A percentile compares a stretch with the other conserved stretches of the same genome.
phyloP scores from a whole-genome alignment of 1,140 invertebrate genomes.

The Bacillus rossius region DNA sequence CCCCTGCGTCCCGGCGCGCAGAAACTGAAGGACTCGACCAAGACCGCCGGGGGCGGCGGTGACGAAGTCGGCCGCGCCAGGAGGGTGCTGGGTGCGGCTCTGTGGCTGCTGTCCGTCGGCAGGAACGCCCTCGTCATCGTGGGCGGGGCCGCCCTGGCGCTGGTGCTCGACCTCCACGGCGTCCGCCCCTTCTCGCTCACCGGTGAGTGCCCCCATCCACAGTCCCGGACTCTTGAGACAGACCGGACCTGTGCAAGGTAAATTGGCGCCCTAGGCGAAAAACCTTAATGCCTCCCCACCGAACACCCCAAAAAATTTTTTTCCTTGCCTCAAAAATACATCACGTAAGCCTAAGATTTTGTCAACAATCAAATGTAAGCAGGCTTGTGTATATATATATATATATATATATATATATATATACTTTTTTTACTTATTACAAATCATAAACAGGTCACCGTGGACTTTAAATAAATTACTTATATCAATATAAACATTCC shows the following conservation, averaged over 20 bases:
- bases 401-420: not conserved
- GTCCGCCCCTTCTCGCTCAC: constrained; percentile 47
- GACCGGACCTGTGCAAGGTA: too few species aligned
- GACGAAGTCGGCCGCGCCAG: not conserved
- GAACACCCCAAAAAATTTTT: too few species aligned
- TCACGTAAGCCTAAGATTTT: too few species aligned
- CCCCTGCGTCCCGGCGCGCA: not conserved
- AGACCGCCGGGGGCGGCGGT: not conserved
- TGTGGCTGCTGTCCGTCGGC: constrained; percentile 45
- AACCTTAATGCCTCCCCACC: too few species aligned
- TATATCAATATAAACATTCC: too few species aligned
- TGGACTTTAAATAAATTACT: too few species aligned
- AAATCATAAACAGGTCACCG: too few species aligned
- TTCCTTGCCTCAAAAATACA: too few species aligned
- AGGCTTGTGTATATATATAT: not conserved
- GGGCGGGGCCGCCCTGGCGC: constrained; percentile 44
- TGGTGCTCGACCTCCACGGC: constrained; percentile 34
- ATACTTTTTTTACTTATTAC: too few species aligned
- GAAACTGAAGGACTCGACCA: constrained; percentile 3
- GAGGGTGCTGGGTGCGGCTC: constrained; percentile 36
- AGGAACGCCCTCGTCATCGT: constrained; percentile 54
- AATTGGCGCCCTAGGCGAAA: too few species aligned
- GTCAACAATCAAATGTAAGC: not conserved
- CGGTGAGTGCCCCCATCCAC: constrained; percentile 26
- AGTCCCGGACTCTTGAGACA: not conserved